These are phyloP conservation scores for Apis florea DNA, from an alignment of 1,140 invertebrate genomes.

Conservation along the genomic window DNA sequence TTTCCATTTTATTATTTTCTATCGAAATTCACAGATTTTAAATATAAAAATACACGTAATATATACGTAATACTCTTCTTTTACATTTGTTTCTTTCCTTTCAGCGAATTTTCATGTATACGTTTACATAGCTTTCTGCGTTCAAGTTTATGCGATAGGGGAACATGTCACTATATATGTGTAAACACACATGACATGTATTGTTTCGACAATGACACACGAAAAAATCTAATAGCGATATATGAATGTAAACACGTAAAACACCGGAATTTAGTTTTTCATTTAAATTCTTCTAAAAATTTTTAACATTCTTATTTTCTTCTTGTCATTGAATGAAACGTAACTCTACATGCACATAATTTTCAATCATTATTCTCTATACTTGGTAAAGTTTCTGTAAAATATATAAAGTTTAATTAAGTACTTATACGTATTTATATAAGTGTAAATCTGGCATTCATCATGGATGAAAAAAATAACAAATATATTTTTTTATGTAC, in stretches of 20 bases:
- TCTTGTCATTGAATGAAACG: not conserved
- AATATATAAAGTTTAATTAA: not conserved
- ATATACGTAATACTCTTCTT: not conserved
- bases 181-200: not conserved
- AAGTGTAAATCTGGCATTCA: not conserved
- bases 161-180: not conserved
- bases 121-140: not conserved
- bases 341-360: not conserved
- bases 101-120: not conserved
- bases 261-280: not conserved
- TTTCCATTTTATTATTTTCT: not conserved
- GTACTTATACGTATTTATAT: not conserved
- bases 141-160: not conserved
- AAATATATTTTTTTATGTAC: not conserved
- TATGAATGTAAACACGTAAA: not conserved
- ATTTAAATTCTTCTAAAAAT: not conserved
- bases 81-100: not conserved
- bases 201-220: not conserved
- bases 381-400: not conserved
- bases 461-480: not conserved
- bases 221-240: not conserved
- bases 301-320: not conserved
- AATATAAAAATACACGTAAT: conserved; percentile 41
- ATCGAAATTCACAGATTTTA: conserved; percentile 11
- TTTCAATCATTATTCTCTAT: not conserved